These are phyloP conservation scores for Peromyscus eremicus DNA, from an alignment of 2,797 vertebrate species.

Conservation along the genomic window DNA sequence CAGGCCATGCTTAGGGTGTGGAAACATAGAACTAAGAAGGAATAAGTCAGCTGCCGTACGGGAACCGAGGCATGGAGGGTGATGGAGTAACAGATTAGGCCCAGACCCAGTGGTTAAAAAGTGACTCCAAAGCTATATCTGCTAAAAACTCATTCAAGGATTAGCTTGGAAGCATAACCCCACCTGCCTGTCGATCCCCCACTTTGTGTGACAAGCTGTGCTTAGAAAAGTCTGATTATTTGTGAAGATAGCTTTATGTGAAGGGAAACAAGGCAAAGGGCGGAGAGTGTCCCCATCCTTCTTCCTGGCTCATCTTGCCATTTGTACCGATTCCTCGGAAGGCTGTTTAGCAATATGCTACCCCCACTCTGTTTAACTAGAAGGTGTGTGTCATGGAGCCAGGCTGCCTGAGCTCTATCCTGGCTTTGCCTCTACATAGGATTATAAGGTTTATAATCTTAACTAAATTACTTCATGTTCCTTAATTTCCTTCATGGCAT, in stretches of 20 bases:
- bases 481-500: not conserved
- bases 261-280: not conserved
- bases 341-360: no score
- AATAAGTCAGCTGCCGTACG: not conserved
- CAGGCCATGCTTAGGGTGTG: no score
- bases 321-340: not conserved
- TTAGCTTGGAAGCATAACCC: not conserved
- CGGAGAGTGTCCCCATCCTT: not conserved
- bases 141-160: not conserved
- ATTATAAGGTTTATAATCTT: not conserved
- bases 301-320: not conserved
- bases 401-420: not conserved
- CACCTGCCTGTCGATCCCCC: not conserved
- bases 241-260: not conserved
- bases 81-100: not conserved
- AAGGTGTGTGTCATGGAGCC: not conserved
- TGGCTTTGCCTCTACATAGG: not conserved
- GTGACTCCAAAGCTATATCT: not conserved
- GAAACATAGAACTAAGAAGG: not conserved
- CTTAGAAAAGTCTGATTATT: not conserved
- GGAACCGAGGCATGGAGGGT: not conserved
- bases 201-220: not conserved
- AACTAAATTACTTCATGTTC: not conserved
- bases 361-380: not conserved
- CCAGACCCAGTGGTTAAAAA: not conserved